A percentile compares a stretch with the other conserved stretches of the same genome.
Evolutionary conservation across 2,888 invertebrate genomes (phyloP).

Genomic region (Bruchidius siliquastri): DNA sequence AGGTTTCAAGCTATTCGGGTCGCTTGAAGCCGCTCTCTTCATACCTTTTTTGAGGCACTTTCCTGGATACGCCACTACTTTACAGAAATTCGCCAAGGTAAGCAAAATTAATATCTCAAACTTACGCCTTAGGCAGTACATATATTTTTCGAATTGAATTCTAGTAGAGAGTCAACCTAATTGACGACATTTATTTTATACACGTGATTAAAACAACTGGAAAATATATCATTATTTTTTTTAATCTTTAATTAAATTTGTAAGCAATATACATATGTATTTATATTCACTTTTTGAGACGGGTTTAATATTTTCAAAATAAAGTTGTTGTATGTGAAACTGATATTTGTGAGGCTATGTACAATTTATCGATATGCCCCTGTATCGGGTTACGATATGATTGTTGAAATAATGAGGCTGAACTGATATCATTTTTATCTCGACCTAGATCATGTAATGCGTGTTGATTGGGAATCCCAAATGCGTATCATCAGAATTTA

Average conservation of each 20-base stretch:
- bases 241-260: no score
- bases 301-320: no score
- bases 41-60: slow-evolving; percentile 70
- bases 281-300: no score
- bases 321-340: no score
- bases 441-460: neutral
- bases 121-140: no score
- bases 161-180: no score
- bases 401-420: neutral
- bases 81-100: slow-evolving; percentile 54
- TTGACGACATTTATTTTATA: no score
- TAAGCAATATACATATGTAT: no score
- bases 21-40: slow-evolving; percentile 77
- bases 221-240: no score
- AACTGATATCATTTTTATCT: neutral
- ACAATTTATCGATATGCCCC: neutral
- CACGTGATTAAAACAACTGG: no score
- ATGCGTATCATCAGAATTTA: neutral
- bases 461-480: neutral
- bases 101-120: slow-evolving; percentile 9
- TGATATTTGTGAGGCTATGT: no score
- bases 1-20: slow-evolving; percentile 83
- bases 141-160: no score
- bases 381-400: neutral
- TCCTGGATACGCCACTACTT: slow-evolving; percentile 51